Base-by-base conservation (phyloP, 2,888 invertebrate species). In the Liodrosophila aerea region DNA sequence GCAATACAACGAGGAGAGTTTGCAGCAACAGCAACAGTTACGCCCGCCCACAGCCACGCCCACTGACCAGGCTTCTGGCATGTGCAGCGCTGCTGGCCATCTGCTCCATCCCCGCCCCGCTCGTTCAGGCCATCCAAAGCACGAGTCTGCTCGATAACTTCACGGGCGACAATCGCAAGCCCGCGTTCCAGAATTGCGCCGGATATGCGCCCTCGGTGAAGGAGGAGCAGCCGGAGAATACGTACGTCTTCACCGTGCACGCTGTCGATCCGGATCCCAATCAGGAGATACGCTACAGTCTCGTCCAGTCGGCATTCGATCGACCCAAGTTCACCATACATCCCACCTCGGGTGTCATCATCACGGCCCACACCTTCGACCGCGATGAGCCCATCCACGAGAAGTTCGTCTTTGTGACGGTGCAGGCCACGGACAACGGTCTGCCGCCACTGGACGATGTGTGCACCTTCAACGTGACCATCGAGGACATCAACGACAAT, bases 401-500 rank as follows among this genome's bases (percentile, higher is more conserved):
- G 90, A 97, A 94, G 90, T 96, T 94, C 91, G 93, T 91, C 8
- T 96, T 96, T 86, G 92, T 97, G 45, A 97, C 97, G 29, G 96
- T 98, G 5, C 93, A 96, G 88, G 98, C 97, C 0, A 96, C 95
- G 57, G 98, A 98, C 91, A 96, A 97, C 89, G 98, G 98, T 0
- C 93, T 94, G 73, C 97, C 97, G 0, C 94, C 95, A 43, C 91
- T 98, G 49, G 97, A 97, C 78, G 97, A 97, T 84, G 95, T 97
- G 52, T 98, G 98, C 90, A 97, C 97, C 4, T 96, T 98, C 88
- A 96, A 95, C 91, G 95, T 98, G 52, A 93, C 94, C 66, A 95
- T 98, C 69, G 94, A 93, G 86, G 98, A 98, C 90, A 94, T 97
- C 87, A 99, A 99, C 91, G 98, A 99, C 89, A 98, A 98, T 87